phyloP scores from a whole-genome alignment of 2,113 vertebrate genomes.

The Ctenodactylus gundi region DNA sequence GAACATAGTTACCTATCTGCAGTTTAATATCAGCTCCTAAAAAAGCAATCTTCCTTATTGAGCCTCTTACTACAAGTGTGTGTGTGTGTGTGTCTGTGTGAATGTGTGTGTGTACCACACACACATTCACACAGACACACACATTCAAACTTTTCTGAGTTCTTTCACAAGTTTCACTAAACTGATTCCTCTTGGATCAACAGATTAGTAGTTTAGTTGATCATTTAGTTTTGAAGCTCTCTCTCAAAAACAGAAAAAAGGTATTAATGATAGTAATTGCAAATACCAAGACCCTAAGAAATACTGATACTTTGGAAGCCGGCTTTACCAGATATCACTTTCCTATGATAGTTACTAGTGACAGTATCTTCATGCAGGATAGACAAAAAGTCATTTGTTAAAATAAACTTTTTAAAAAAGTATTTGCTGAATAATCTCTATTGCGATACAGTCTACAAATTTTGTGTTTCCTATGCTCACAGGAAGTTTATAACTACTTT shows the following conservation, averaged over 20 bases:
- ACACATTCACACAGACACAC: too few species aligned
- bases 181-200: neutral
- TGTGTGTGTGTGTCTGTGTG: too few species aligned
- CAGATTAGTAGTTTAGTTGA: neutral
- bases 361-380: constrained; percentile 35
- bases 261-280: neutral
- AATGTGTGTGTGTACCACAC: too few species aligned
- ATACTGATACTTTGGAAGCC: neutral
- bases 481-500: constrained; percentile 13
- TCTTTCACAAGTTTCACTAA: constrained; percentile 19
- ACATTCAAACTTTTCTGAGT: constrained; percentile 24
- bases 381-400: constrained; percentile 18
- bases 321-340: constrained; percentile 26
- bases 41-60: neutral
- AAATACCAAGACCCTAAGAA: neutral
- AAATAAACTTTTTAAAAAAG: constrained; percentile 45
- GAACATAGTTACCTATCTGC: neutral
- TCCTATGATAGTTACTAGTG: constrained; percentile 49
- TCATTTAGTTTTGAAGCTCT: constrained; percentile 12
- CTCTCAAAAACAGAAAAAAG: constrained; percentile 34
- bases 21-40: neutral
- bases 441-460: neutral
- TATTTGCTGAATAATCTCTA: constrained; percentile 12
- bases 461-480: neutral
- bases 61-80: constrained; percentile 12